Conservation (phyloP, 2,797 vertebrate species). For the Pipistrellus nathusii region DNA sequence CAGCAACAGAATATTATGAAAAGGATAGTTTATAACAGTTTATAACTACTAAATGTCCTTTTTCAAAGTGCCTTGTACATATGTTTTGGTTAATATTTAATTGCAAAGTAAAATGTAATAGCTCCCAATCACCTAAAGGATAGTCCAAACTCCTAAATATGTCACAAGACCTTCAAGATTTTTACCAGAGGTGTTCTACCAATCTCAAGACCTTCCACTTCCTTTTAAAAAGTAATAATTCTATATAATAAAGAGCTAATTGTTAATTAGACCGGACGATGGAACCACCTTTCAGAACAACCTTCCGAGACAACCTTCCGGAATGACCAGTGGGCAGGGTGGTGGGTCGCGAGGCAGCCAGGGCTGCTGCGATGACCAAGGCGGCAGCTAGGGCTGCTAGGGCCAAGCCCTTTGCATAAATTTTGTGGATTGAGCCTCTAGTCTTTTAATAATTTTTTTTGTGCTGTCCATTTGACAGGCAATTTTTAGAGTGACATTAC, state of each 20-base stretch:
- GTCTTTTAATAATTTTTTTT: slow-evolving; percentile 21
- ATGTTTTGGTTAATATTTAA: slow-evolving; percentile 12
- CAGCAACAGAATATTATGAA: slow-evolving; percentile 15
- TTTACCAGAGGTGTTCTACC: background rate
- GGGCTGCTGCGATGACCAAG: too few species aligned
- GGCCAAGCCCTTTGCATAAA: too few species aligned
- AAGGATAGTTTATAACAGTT: slow-evolving; percentile 15
- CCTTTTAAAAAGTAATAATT: slow-evolving; percentile 44
- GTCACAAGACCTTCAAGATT: slow-evolving; percentile 1
- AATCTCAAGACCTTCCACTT: background rate
- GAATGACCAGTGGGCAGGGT: too few species aligned
- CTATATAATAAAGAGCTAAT: too few species aligned
- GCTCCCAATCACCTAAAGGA: background rate
- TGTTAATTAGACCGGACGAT: too few species aligned
- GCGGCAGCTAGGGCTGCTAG: too few species aligned
- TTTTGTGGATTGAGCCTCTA: too few species aligned
- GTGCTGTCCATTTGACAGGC: background rate
- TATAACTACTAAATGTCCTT: background rate
- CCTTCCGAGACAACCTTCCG: too few species aligned
- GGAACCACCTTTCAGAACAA: too few species aligned
- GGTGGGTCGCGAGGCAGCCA: too few species aligned
- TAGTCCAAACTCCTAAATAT: slow-evolving; percentile 23
- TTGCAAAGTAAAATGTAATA: slow-evolving; percentile 60
- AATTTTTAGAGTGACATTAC: background rate
- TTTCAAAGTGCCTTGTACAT: background rate